phyloP scores from a whole-genome alignment of 2,797 vertebrate species.

The Champsocephalus gunnari region DNA sequence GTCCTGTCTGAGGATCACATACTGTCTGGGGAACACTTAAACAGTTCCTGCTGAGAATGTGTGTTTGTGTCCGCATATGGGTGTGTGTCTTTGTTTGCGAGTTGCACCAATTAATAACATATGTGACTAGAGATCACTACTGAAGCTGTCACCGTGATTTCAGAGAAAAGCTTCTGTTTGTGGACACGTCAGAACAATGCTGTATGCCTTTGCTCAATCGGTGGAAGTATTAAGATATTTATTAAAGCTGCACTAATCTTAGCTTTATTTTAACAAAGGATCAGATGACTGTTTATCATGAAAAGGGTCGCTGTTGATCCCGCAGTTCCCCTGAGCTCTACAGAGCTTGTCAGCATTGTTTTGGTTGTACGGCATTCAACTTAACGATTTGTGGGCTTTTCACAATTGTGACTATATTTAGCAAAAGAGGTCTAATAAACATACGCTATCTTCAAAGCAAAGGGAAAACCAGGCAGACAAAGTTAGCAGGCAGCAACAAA shows the following conservation, averaged over 20 bases:
- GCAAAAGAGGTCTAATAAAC: no score
- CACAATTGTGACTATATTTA: no score
- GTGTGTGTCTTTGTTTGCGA: slow-evolving; percentile 41
- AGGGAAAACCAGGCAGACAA: no score
- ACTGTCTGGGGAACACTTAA: slow-evolving; percentile 76
- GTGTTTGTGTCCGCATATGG: slow-evolving; percentile 18
- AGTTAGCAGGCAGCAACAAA: no score
- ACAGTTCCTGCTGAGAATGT: slow-evolving; percentile 63
- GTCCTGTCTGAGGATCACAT: slow-evolving; percentile 81
- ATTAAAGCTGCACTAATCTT: not conserved
- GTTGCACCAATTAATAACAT: slow-evolving; percentile 73
- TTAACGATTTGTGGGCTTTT: no score
- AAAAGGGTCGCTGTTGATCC: no score
- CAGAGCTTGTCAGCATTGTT: no score
- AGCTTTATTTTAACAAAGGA: not conserved
- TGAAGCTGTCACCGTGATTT: slow-evolving; percentile 51
- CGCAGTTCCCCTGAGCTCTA: no score
- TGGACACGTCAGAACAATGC: slow-evolving; percentile 6
- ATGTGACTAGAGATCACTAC: slow-evolving; percentile 67
- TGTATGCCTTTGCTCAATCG: slow-evolving; percentile 15
- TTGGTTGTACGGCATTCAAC: no score
- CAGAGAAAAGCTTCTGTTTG: slow-evolving; percentile 34
- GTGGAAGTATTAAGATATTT: not conserved
- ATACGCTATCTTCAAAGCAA: no score
- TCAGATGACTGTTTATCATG: no score